These are phyloP conservation scores for Drepana falcataria DNA, from an alignment of 2,888 invertebrate genomes.

Conservation along the genomic window DNA sequence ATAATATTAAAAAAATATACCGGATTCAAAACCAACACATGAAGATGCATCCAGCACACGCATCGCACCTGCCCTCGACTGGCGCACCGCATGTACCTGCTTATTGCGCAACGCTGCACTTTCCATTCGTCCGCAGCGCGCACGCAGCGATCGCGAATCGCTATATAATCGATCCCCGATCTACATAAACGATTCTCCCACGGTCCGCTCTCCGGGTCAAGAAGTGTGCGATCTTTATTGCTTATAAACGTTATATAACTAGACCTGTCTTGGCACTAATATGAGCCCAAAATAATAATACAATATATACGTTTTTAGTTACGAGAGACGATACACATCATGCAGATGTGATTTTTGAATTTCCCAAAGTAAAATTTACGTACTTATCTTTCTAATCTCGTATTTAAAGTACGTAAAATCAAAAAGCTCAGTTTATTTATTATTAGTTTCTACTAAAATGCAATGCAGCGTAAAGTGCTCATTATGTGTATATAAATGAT, in stretches of 20 bases:
- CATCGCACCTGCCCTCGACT: constrained; percentile 13
- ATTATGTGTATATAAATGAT: constrained; percentile 49
- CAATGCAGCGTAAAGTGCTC: neutral
- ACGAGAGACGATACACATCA: too few relatives aligned
- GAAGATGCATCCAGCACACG: constrained; percentile 13
- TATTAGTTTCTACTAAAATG: neutral
- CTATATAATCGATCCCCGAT: constrained; percentile 70
- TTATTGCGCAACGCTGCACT: constrained; percentile 64
- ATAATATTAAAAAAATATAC: too few relatives aligned
- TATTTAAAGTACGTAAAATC: too few relatives aligned
- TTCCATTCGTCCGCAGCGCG: constrained; percentile 51
- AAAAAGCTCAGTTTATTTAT: too few relatives aligned
- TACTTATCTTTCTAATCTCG: too few relatives aligned
- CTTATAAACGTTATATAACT: too few relatives aligned
- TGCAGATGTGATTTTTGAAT: too few relatives aligned
- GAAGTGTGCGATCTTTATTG: neutral
- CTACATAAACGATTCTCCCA: constrained; percentile 71
- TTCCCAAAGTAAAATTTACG: too few relatives aligned
- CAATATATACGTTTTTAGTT: too few relatives aligned
- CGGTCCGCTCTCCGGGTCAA: constrained; percentile 54
- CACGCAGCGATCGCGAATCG: constrained; percentile 34
- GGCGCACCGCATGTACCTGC: constrained; percentile 21
- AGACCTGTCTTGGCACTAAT: too few relatives aligned
- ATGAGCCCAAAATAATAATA: too few relatives aligned
- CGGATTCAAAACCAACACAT: too few relatives aligned